Base-by-base conservation (phyloP, 2,113 vertebrate species). In the Ameiurus melas region DNA sequence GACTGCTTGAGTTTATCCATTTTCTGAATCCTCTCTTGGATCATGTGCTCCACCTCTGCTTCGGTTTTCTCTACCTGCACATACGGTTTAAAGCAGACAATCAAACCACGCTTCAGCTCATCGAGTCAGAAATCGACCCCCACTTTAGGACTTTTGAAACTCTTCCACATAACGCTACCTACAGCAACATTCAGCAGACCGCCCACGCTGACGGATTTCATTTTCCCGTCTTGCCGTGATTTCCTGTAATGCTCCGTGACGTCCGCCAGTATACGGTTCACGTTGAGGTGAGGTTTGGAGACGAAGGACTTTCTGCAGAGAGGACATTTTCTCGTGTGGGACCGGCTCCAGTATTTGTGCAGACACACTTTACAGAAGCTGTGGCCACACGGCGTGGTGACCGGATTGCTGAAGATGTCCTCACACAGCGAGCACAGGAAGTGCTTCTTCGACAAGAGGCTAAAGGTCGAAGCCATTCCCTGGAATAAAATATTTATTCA, bases 281-380 rank as follows among this genome's bases (percentile, higher is more conserved):
- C 89, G 27, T 93, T 95, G 90, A 96, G 93, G 73, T 94, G 93
- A 4, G 91, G 94, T 85, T 33, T 93, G 84, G 92, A 88, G 6
- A 85, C 0, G 8, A 95, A 96, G 83, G 92, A 22, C 87, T 92
- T 92, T 73, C 87, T 92, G 77, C 95, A 96, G 86, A 92, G 85
- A 4, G 95, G 95, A 83, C 95, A 96, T 91, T 94, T 94, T 64
- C 88, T 93, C 57, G 92, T 90, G 70, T 90, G 92, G 77, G 92
- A 92, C 83, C 91, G 92, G 13, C 88, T 86, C 94, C 95, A 95
- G 92, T 92, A 94, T 30, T 92, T 89, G 77, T 89, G 84, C 85
- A 96, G 93, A 58, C 95, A 96, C 90, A 93, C 89, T 91, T 95
- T 89, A 86, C 95, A 96, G 91, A 95, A 96, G 91, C 94, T 96